These are phyloP conservation scores for Pachymerium ferrugineum DNA, from an alignment of 2,888 invertebrate species.

Conservation along the genomic window DNA sequence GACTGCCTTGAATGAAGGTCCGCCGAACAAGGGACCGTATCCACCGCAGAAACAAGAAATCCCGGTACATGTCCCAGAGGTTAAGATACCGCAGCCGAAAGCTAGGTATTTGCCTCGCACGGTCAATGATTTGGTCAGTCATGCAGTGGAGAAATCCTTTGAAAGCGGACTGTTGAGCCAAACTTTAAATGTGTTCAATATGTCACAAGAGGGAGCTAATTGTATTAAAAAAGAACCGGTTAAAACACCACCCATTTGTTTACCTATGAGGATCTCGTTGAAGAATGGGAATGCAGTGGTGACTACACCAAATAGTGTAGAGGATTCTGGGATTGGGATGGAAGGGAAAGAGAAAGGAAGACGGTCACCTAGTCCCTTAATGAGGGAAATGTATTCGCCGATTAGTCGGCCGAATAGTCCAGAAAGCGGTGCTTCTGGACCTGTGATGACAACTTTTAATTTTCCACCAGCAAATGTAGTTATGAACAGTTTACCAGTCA, in stretches of 20 bases:
- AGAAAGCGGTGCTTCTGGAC: conserved; percentile 41
- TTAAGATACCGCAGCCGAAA: background rate
- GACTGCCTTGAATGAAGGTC: conserved; percentile 27
- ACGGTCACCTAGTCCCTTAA: conserved; percentile 40
- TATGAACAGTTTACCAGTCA: background rate
- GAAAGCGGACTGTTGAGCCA: background rate
- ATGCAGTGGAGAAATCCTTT: conserved; percentile 68
- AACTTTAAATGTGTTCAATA: background rate
- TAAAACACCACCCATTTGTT: conserved; percentile 20
- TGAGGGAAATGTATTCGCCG: conserved; percentile 47
- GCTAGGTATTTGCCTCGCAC: conserved; percentile 49
- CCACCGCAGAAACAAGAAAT: background rate
- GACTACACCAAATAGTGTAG: background rate
- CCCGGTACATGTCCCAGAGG: background rate
- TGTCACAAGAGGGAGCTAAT: background rate
- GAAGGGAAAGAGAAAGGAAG: background rate
- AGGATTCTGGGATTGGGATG: background rate
- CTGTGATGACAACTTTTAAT: background rate
- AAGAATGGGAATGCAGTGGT: conserved; percentile 34
- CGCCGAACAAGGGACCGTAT: background rate
- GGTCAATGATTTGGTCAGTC: conserved; percentile 80
- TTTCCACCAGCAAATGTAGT: background rate
- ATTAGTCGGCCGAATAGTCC: conserved; percentile 49
- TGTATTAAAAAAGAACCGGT: conserved; percentile 29
- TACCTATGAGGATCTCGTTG: conserved; percentile 36